These are phyloP conservation scores for Hoplodrina ambigua DNA, from an alignment of 2,888 invertebrate species.

Conservation along the genomic window DNA sequence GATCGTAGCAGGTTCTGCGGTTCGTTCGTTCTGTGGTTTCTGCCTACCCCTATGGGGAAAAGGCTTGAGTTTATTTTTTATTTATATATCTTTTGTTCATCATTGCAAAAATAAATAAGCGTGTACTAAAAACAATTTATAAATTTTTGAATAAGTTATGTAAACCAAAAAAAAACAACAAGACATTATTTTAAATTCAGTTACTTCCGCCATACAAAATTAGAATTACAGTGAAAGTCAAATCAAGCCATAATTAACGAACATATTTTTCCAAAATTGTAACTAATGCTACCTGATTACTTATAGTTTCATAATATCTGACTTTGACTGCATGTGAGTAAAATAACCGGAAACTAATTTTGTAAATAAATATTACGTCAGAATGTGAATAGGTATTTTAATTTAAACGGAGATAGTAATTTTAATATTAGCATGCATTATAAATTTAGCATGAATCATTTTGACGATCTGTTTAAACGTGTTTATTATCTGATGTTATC, in stretches of 20 bases:
- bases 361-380: constrained; percentile 25
- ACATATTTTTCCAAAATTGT: neutral
- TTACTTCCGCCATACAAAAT: neutral
- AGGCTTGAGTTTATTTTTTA: too few species aligned
- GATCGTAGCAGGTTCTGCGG: too few species aligned
- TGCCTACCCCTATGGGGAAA: too few species aligned
- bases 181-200: neutral
- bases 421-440: neutral
- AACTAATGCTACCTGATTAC: neutral
- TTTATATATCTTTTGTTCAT: neutral
- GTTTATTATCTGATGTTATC: neutral
- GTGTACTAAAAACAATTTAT: constrained; percentile 1
- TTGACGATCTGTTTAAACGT: neutral
- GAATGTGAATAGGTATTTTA: neutral
- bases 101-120: constrained; percentile 8
- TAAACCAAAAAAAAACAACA: too few species aligned
- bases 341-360: constrained; percentile 6
- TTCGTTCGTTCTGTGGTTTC: too few species aligned
- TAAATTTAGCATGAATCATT: neutral
- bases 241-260: neutral
- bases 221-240: neutral
- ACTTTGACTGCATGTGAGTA: neutral
- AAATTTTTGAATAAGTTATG: neutral
- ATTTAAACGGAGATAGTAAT: neutral
- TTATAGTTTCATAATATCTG: constrained; percentile 5